phyloP scores from a whole-genome alignment of 2,113 vertebrate genomes.

The Paracanthobrama guichenoti region DNA sequence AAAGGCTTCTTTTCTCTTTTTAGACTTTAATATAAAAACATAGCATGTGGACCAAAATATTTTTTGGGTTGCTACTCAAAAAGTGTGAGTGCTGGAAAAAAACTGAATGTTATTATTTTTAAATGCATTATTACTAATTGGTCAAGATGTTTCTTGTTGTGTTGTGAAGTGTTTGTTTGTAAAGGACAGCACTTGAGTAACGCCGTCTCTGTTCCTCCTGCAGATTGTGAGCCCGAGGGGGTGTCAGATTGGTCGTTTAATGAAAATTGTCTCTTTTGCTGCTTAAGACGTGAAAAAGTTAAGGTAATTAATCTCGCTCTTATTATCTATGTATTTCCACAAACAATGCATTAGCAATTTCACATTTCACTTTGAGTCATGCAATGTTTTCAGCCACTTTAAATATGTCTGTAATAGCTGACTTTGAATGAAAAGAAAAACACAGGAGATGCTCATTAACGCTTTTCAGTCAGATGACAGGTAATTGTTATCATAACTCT shows the following conservation, averaged over 20 bases:
- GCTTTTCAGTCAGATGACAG: background rate
- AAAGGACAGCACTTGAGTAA: background rate
- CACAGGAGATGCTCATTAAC: background rate
- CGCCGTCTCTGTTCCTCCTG: slow-evolving; percentile 62
- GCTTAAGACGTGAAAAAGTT: slow-evolving; percentile 95
- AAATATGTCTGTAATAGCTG: background rate
- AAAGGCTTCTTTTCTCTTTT: background rate
- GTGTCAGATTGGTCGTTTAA: slow-evolving; percentile 98
- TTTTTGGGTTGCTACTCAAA: background rate
- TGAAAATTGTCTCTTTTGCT: slow-evolving; percentile 99
- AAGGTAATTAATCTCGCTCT: slow-evolving; percentile 81
- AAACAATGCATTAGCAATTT: background rate
- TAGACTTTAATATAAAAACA: background rate
- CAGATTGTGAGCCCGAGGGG: slow-evolving; percentile 88
- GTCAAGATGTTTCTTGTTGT: background rate
- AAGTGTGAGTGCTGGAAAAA: background rate
- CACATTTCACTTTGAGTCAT: background rate
- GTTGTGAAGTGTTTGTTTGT: background rate
- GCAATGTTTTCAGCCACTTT: background rate
- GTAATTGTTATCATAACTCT: background rate
- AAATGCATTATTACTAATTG: background rate
- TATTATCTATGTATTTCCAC: background rate
- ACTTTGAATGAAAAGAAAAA: background rate
- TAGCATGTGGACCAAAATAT: background rate
- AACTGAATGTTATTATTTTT: background rate